A percentile compares a stretch with the other conserved stretches of the same genome.
phyloP scores from a whole-genome alignment of 2,888 invertebrate genomes.

The Nomada ruficornis region DNA sequence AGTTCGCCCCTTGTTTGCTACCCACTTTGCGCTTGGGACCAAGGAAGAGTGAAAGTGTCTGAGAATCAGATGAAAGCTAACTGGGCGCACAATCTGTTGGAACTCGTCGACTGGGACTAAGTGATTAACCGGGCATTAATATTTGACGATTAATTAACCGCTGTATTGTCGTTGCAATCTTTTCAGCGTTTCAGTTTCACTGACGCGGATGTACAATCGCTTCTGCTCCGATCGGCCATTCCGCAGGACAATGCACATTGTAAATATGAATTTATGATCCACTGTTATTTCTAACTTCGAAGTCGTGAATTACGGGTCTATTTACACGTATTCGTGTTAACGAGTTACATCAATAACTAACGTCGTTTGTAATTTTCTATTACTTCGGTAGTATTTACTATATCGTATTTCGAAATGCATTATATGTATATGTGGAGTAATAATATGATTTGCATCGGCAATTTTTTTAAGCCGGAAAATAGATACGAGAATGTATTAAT shows the following conservation, averaged over 20 bases:
- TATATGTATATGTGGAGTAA: no score
- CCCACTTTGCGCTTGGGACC: constrained; percentile 53
- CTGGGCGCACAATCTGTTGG: constrained; percentile 37
- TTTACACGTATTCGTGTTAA: background rate
- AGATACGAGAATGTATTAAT: no score
- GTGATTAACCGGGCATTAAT: constrained; percentile 57
- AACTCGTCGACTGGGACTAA: constrained; percentile 39
- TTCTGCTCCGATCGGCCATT: background rate
- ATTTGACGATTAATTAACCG: constrained; percentile 60
- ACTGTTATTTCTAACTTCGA: background rate
- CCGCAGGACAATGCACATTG: background rate
- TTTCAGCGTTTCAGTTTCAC: background rate
- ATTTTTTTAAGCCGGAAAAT: no score
- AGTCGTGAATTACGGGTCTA: background rate
- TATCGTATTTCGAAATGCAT: no score
- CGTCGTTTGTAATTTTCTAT: background rate
- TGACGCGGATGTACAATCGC: background rate
- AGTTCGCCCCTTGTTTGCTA: constrained; percentile 66
- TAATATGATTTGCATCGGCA: no score
- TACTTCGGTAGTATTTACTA: background rate
- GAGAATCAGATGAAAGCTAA: constrained; percentile 57
- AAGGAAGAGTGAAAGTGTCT: constrained; percentile 62
- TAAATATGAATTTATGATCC: background rate
- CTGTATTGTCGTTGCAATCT: constrained; percentile 13
- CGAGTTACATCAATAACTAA: background rate